Base-by-base conservation (phyloP, 2,113 vertebrate genomes). In the Lynx canadensis region DNA sequence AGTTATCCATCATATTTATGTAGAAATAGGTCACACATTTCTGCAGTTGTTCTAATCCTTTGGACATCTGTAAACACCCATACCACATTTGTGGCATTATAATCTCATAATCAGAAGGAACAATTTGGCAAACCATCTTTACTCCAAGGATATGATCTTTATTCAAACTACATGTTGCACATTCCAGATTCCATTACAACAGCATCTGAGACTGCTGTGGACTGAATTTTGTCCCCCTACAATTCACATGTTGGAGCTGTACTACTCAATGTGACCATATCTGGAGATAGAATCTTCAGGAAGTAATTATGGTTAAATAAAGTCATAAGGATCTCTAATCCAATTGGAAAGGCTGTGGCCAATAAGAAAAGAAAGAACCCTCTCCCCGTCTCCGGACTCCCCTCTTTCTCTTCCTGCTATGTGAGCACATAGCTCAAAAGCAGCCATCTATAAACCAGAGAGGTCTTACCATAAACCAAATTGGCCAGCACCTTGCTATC, bases 21-120 rank as follows among this genome's bases (percentile, higher is more conserved):
- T 52, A 95, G 66, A 97, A 95, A 85, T 95, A 93, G 57, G 78
- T 91, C 85, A 89, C 36, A 65, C 50, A 95, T 84, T 91, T 95
- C 85, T 96, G 31, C 13, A 31, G 68, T 52, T 95, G n/a, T 87
- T 84, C 65, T 74, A 65, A 86, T 85, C 27, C 74, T 86, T 92
- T 92, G 48, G 36, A 55, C 82, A 82, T 91, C 63, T 66, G 15
- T 60, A 45, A 96, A 91, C 27, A 92, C 41, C 19, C 48, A 71
- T 13, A 80, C 71, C 71, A 71, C 38, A 15, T 71, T 23, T 91
- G 27, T 79, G 52, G 5, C 18, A 52, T 71, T 91, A 19, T 55
- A 55, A 68, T 96, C 45, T 95, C 50, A 71, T 82, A 81, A 81
- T 93, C 87, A 89, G 82, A 85, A 81, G 45, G 36, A 93, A 96